These are phyloP conservation scores for Cryptocephalus primarius DNA, from an alignment of 2,888 invertebrate genomes.

Conservation along the genomic window DNA sequence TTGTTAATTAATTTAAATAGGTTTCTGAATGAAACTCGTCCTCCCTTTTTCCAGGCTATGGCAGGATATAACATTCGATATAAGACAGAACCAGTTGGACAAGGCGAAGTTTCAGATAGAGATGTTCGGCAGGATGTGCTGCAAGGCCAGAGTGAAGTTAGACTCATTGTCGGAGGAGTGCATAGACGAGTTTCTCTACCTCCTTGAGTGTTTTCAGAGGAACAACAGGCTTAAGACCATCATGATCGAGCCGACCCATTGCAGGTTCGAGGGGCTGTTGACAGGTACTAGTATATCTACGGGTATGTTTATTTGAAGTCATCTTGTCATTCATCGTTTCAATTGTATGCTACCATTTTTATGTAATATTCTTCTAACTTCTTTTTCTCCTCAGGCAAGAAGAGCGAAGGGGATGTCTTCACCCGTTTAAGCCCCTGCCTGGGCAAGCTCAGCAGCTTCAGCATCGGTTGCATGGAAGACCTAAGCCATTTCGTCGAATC, in stretches of 20 bases:
- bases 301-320: too few species aligned
- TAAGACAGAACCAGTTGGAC: slow-evolving; percentile 25
- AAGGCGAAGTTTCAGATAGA: slow-evolving; percentile 29
- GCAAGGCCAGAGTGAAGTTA: slow-evolving; percentile 29
- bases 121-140: slow-evolving; percentile 29
- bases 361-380: too few species aligned
- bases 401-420: slow-evolving; percentile 12
- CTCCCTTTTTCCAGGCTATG: slow-evolving; percentile 34
- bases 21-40: too few species aligned
- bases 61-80: slow-evolving; percentile 31
- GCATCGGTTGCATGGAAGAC: slow-evolving; percentile 35
- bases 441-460: slow-evolving; percentile 28
- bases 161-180: slow-evolving; percentile 30
- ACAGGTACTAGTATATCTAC: background rate
- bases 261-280: slow-evolving; percentile 26
- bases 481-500: slow-evolving; percentile 28
- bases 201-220: slow-evolving; percentile 28
- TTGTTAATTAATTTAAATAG: too few species aligned
- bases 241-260: slow-evolving; percentile 34
- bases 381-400: too few species aligned
- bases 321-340: too few species aligned
- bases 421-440: slow-evolving; percentile 22
- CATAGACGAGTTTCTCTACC: slow-evolving; percentile 30
- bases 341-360: too few species aligned
- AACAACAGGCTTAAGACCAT: slow-evolving; percentile 33